Percentiles rank a stretch among this genome's conserved stretches.
Evolutionary conservation across 2,797 vertebrate species (phyloP).

Genomic region (Garrulus glandarius): DNA sequence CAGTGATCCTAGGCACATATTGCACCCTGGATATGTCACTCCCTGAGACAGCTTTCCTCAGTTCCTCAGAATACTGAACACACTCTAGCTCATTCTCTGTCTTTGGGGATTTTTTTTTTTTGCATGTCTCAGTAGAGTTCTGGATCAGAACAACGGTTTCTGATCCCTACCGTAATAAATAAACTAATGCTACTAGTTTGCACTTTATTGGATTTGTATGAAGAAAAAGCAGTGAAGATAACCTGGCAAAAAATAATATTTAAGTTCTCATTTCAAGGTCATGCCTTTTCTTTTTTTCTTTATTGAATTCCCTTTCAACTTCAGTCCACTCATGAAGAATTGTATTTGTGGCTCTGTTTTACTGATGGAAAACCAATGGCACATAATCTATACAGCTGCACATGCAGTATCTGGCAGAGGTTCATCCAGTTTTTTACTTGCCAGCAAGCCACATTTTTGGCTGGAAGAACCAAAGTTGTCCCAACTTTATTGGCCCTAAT

Average conservation of each 20-base stretch:
- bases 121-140: neutral
- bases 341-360: neutral
- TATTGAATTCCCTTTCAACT: neutral
- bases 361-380: neutral
- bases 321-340: neutral
- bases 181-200: neutral
- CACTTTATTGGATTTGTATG: neutral
- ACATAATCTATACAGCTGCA: slow-evolving; percentile 18
- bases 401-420: neutral
- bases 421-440: neutral
- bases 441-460: slow-evolving; percentile 16
- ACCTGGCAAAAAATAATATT: neutral
- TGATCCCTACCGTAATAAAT: neutral
- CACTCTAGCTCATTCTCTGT: neutral
- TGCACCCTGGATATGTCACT: neutral
- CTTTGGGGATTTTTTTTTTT: neutral
- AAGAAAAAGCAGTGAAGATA: neutral
- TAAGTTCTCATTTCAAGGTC: neutral
- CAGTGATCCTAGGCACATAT: neutral
- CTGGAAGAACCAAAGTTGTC: neutral
- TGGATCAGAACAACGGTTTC: neutral
- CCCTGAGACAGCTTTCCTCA: neutral
- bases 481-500: neutral
- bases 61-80: neutral
- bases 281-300: neutral